Evolutionary conservation across 2,888 invertebrate species (phyloP).

Genomic region (Azorinus chamasolen): DNA sequence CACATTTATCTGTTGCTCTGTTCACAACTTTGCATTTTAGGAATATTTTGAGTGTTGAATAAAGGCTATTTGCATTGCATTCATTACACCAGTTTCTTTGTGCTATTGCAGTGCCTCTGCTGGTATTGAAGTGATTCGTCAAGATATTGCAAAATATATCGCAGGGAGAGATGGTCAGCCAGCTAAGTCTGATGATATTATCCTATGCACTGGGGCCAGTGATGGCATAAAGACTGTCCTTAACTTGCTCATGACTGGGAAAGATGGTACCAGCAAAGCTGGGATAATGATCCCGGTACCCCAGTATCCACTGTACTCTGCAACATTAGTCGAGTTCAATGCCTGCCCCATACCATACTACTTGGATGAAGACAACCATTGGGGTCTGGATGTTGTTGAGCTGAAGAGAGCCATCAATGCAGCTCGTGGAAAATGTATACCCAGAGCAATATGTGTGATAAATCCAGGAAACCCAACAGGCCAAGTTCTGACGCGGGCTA

Average conservation of each 20-base stretch:
- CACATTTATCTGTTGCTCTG: no score
- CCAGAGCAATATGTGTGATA: constrained; percentile 96
- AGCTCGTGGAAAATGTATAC: constrained; percentile 89
- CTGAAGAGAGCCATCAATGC: constrained; percentile 92
- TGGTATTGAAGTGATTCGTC: constrained; percentile 95
- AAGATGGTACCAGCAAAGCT: constrained; percentile 86
- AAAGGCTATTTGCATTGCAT: no score
- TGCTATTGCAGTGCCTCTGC: constrained; percentile 89
- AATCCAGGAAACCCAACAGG: constrained; percentile 99
- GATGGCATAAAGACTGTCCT: constrained; percentile 95
- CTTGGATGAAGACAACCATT: constrained; percentile 94
- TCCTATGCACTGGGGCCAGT: constrained; percentile 96
- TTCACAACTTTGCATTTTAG: no score
- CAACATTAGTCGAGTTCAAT: constrained; percentile 96
- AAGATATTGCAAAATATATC: constrained; percentile 95
- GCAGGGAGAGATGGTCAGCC: constrained; percentile 91
- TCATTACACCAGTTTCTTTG: no score
- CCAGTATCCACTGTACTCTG: constrained; percentile 99
- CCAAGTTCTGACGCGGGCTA: constrained; percentile 94
- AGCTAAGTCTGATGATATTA: constrained; percentile 92
- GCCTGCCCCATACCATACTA: constrained; percentile 89
- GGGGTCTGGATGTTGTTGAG: constrained; percentile 94
- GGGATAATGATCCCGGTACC: constrained; percentile 99
- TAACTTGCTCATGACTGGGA: constrained; percentile 88
- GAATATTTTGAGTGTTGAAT: no score